phyloP scores from a whole-genome alignment of 2,113 vertebrate genomes.

The Eublepharis macularius region DNA sequence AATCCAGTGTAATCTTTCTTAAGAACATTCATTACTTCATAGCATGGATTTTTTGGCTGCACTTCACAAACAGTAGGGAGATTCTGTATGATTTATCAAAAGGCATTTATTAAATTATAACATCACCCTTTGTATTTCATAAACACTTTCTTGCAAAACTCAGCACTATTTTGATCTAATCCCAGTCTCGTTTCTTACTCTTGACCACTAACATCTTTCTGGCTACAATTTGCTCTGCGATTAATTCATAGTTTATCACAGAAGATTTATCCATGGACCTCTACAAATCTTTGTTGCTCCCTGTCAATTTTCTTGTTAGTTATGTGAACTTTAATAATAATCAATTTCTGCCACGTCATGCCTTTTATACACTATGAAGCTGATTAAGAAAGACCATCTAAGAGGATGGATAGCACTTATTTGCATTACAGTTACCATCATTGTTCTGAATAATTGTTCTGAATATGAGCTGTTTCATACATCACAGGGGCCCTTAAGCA shows the following conservation, averaged over 20 bases:
- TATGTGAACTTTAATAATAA: neutral
- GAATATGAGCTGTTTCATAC: neutral
- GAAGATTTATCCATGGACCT: neutral
- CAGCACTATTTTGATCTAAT: slow-evolving; percentile 5
- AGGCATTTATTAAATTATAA: neutral
- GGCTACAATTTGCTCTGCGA: neutral
- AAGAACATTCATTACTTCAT: slow-evolving; percentile 58
- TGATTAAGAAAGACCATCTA: neutral
- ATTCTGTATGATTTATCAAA: slow-evolving; percentile 30
- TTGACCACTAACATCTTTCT: neutral
- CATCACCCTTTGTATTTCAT: neutral
- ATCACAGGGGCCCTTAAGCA: neutral
- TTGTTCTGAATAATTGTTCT: neutral
- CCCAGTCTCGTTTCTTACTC: neutral
- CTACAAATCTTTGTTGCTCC: neutral
- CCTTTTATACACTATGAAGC: neutral
- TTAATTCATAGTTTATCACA: neutral
- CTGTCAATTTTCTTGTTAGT: neutral
- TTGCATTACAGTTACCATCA: neutral
- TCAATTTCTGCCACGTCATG: neutral
- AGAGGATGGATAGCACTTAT: neutral
- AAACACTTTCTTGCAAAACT: neutral
- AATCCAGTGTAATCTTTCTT: slow-evolving; percentile 57
- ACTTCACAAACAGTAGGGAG: slow-evolving; percentile 19
- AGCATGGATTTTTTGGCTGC: slow-evolving; percentile 22